Evolutionary conservation across 2,113 vertebrate genomes (phyloP).

Genomic region (Oxygymnocypris stewartii): DNA sequence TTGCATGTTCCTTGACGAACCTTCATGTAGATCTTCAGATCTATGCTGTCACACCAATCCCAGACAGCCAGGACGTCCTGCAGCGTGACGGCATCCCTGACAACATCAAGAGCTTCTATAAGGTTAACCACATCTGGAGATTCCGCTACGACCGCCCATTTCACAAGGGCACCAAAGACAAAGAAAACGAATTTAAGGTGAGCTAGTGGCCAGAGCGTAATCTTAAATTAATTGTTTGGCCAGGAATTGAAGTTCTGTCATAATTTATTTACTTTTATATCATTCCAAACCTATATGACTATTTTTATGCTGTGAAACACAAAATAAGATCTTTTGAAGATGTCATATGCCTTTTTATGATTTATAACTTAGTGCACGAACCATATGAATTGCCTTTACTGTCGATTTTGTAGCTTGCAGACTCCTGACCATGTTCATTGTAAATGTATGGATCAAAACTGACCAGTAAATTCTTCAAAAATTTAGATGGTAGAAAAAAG

Average conservation of each 20-base stretch:
- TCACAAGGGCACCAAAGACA: constrained; percentile 98
- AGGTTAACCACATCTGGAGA: constrained; percentile 98
- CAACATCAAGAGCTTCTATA: constrained; percentile 99
- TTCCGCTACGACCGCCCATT: constrained; percentile 97
- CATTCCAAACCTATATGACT: neutral
- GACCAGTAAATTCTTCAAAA: neutral
- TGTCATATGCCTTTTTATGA: neutral
- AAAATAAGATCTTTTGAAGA: neutral
- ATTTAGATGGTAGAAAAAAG: neutral
- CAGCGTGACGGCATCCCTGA: constrained; percentile 95
- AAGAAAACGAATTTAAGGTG: constrained; percentile 99
- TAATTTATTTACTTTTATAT: neutral
- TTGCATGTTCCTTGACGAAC: constrained; percentile 29
- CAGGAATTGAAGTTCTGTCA: neutral
- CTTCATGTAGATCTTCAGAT: constrained; percentile 89
- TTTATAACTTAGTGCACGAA: neutral
- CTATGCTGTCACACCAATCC: constrained; percentile 96
- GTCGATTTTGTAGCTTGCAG: neutral
- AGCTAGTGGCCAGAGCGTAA: neutral
- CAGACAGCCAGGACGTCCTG: constrained; percentile 94
- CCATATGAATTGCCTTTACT: neutral
- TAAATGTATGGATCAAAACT: neutral
- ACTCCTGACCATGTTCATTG: neutral
- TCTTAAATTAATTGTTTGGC: neutral
- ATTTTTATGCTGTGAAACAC: neutral